A percentile compares a stretch with the other conserved stretches of the same genome.
Conservation (phyloP, 2,888 invertebrate species). For the Pocota personata region DNA sequence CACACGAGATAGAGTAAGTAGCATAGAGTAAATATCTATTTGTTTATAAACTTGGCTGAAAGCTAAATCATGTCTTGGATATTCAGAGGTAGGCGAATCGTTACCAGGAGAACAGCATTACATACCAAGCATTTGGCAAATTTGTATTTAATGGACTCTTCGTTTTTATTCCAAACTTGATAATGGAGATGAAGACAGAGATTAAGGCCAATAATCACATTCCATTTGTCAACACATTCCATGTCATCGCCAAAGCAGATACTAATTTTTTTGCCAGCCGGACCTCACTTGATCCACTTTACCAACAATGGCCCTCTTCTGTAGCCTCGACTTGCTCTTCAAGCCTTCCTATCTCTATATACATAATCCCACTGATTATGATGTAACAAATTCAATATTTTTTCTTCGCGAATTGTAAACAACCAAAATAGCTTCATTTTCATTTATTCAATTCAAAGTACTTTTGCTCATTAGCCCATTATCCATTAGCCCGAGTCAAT, state of each 20-base stretch:
- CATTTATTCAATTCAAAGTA: slow-evolving; percentile 24
- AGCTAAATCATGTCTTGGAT: too few species aligned
- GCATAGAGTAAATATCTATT: too few species aligned
- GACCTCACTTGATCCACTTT: slow-evolving; percentile 11
- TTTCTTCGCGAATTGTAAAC: slow-evolving; percentile 17
- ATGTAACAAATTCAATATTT: slow-evolving; percentile 11
- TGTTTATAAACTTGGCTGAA: too few species aligned
- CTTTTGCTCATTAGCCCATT: slow-evolving; percentile 45
- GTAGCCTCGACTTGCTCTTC: slow-evolving; percentile 1
- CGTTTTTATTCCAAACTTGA: too few species aligned
- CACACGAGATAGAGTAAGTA: too few species aligned
- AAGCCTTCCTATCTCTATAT: neutral
- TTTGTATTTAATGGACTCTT: too few species aligned
- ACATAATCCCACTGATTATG: neutral
- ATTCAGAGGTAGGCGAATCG: too few species aligned
- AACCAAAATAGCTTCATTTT: slow-evolving; percentile 22
- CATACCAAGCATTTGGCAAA: too few species aligned
- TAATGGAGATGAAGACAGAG: neutral
- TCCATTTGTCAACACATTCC: neutral
- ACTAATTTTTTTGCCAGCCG: neutral
- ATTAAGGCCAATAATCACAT: neutral
- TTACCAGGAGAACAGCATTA: too few species aligned
- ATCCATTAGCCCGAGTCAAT: slow-evolving; percentile 46
- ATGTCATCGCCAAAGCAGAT: neutral
- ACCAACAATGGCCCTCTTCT: neutral